phyloP scores from a whole-genome alignment of 2,797 vertebrate genomes.

The Bucorvus abyssinicus region DNA sequence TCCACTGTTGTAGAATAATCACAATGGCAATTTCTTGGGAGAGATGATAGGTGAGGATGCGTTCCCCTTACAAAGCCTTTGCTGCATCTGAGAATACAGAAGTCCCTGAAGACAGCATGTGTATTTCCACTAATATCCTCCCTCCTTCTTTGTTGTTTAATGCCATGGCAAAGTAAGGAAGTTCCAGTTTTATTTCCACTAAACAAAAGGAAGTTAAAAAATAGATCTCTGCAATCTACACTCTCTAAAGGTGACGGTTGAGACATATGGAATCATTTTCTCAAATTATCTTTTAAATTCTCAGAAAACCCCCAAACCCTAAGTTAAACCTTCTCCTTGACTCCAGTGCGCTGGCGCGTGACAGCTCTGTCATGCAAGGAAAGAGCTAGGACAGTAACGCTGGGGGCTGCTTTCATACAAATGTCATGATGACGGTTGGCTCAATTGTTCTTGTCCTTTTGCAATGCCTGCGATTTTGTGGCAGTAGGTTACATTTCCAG shows the following conservation, averaged over 20 bases:
- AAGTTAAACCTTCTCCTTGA: neutral
- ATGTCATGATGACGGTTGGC: constrained; percentile 18
- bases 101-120: neutral
- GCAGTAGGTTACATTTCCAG: constrained; percentile 85
- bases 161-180: neutral
- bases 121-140: neutral
- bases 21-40: neutral
- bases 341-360: neutral
- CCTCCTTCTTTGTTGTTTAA: neutral
- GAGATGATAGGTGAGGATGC: neutral
- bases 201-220: neutral
- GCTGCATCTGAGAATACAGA: neutral
- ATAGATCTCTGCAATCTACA: neutral
- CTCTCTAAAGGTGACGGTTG: neutral
- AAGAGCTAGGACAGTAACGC: neutral
- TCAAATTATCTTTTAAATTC: neutral
- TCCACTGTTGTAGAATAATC: neutral
- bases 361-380: neutral
- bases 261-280: neutral
- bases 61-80: neutral
- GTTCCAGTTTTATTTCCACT: neutral
- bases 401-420: neutral
- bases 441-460: constrained; percentile 61
- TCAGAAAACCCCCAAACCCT: neutral
- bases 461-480: constrained; percentile 28